These are phyloP conservation scores for Raja brachyura DNA, from an alignment of 2,113 vertebrate species.

Conservation along the genomic window DNA sequence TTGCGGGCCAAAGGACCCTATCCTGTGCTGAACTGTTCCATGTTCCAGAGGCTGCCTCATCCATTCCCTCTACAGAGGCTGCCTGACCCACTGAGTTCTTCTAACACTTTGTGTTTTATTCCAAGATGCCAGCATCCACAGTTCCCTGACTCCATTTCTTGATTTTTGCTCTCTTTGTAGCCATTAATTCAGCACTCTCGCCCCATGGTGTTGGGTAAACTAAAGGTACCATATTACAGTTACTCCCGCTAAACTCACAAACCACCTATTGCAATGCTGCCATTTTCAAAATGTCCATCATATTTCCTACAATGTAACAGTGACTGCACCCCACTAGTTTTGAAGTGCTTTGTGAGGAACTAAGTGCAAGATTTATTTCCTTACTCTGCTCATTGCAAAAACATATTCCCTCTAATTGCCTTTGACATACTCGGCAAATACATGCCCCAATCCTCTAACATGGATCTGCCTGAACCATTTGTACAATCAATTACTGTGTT, in stretches of 20 bases:
- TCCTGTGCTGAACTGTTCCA: too few relatives aligned
- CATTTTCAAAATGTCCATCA: too few relatives aligned
- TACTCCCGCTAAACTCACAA: not conserved
- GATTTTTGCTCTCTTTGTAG: not conserved
- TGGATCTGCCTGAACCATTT: too few relatives aligned
- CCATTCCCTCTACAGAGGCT: too few relatives aligned
- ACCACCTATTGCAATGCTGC: not conserved
- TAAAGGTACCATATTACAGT: not conserved
- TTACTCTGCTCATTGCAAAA: not conserved
- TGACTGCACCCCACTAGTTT: not conserved
- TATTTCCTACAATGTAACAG: not conserved
- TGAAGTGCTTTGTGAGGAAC: not conserved
- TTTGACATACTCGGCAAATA: not conserved
- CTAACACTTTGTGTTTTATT: too few relatives aligned
- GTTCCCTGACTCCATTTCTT: not conserved
- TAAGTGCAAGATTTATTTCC: not conserved
- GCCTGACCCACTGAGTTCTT: too few relatives aligned
- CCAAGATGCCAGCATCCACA: too few relatives aligned
- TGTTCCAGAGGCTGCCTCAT: too few relatives aligned
- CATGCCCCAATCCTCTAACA: too few relatives aligned
- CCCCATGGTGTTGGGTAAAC: not conserved
- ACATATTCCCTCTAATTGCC: too few relatives aligned
- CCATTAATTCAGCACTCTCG: not conserved
- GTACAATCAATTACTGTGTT: not conserved
- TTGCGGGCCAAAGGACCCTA: too few relatives aligned